Base-by-base conservation (phyloP, 1,140 invertebrate species). In the Sipha flava region DNA sequence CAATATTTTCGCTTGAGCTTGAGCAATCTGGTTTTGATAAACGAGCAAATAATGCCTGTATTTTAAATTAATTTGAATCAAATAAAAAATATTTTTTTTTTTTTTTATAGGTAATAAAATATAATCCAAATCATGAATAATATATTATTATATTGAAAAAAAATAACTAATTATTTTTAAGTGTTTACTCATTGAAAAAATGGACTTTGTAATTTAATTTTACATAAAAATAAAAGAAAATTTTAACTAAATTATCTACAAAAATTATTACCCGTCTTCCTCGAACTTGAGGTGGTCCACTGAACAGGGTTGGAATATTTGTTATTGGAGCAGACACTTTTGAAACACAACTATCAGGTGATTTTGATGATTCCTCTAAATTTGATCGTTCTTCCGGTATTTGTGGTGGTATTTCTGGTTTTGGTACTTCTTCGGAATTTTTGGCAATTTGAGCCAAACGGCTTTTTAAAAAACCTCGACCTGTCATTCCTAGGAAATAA, bases 191-290 rank as follows among this genome's bases (percentile, higher is more conserved):
- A n/a, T n/a, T n/a, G n/a, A n/a, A n/a, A n/a, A n/a, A n/a, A n/a
- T n/a, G n/a, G n/a, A n/a, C n/a, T n/a, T n/a, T n/a, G n/a, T n/a
- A n/a, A n/a, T n/a, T n/a, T n/a, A n/a, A n/a, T n/a, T n/a, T n/a
- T n/a, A n/a, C n/a, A n/a, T n/a, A n/a, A n/a, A n/a, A n/a, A n/a
- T 64, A 34, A 12, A 37, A 37, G 10, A 21, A 0, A 34, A 37
- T 21, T 5, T 37, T 40, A 21, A 64, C 4, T n/a, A 37, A n/a
- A 37, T n/a, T n/a, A n/a, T n/a, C n/a, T n/a, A 40, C 2, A 40
- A 66, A 2, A 40, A 64, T 64, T 47, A 29, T 70, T 54, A 77
- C 73, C n/a, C 73, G 54, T 59, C 73, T 52, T 59, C 73, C 73
- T 10, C 73, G 31, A 57, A 57, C 31, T 49, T 26, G 49, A 34